Conservation (phyloP, 2,888 invertebrate species). For the Drosophila tripunctata region DNA sequence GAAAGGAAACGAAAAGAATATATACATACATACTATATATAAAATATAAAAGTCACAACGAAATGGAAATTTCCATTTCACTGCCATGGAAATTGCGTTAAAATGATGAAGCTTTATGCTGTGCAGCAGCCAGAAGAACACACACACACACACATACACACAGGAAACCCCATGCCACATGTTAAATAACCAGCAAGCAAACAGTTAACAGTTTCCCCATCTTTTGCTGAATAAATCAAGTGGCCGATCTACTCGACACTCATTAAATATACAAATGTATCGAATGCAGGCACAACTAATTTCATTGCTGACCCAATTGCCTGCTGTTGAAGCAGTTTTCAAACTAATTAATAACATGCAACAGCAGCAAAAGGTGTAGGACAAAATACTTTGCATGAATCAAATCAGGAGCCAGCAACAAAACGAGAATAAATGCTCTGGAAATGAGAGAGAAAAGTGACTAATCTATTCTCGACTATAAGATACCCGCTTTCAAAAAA, state of each 20-base stretch:
- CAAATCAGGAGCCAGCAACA: constrained; percentile 6
- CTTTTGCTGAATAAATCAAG: constrained; percentile 53
- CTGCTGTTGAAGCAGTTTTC: constrained; percentile 35
- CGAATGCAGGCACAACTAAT: constrained; percentile 45
- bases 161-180: constrained; percentile 29
- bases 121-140: constrained; percentile 25
- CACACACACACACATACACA: constrained; percentile 7
- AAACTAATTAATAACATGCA: constrained; percentile 65
- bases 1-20: neutral
- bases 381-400: constrained; percentile 6
- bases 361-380: constrained; percentile 19
- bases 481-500: neutral
- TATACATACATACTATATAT: constrained; percentile 7
- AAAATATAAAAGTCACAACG: constrained; percentile 35
- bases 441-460: neutral
- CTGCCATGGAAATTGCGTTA: constrained; percentile 67
- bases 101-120: constrained; percentile 62
- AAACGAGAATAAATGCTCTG: constrained; percentile 3
- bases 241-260: constrained; percentile 19
- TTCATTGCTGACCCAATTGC: constrained; percentile 60
- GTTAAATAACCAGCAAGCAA: constrained; percentile 26
- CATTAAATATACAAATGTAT: constrained; percentile 42
- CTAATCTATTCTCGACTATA: neutral
- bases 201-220: neutral
- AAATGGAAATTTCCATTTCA: constrained; percentile 65